phyloP scores from a whole-genome alignment of 2,888 invertebrate genomes.

The Spodoptera exigua region DNA sequence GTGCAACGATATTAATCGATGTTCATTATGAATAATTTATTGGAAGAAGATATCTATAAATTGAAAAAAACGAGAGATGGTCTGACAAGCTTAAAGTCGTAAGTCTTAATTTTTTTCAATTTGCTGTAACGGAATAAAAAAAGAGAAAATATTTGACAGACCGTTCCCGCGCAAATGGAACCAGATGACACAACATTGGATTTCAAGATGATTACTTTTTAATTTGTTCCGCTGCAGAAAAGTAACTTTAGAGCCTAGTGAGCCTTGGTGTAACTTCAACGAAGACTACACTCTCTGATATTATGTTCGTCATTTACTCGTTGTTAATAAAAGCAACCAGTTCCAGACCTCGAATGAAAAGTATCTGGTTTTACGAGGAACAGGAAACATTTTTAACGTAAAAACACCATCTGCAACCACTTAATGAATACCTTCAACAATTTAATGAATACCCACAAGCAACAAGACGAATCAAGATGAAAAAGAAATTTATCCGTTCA shows the following conservation, averaged over 20 bases:
- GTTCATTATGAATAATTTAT: constrained; percentile 23
- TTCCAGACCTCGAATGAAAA: constrained; percentile 19
- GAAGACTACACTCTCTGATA: constrained; percentile 11
- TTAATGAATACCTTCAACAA: constrained; percentile 6
- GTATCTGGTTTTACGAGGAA: constrained; percentile 25
- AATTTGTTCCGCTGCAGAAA: constrained; percentile 15
- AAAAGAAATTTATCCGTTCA: constrained; percentile 27
- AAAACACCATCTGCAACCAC: not conserved
- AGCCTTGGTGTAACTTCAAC: constrained; percentile 4
- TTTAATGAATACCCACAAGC: not conserved
- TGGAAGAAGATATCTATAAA: not conserved
- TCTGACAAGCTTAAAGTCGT: constrained; percentile 10
- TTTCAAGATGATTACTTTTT: constrained; percentile 34
- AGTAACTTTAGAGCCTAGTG: constrained; percentile 6
- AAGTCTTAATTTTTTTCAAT: constrained; percentile 32
- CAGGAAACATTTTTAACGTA: constrained; percentile 1
- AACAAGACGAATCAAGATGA: constrained; percentile 37
- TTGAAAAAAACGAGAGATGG: not conserved
- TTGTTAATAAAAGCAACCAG: constrained; percentile 25
- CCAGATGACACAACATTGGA: constrained; percentile 18
- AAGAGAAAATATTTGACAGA: constrained; percentile 45
- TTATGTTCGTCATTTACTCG: constrained; percentile 19
- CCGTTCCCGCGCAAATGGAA: constrained; percentile 11
- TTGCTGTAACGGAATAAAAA: constrained; percentile 22
- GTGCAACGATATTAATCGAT: constrained; percentile 19